These are phyloP conservation scores for Nycticryphes semicollaris DNA, from an alignment of 2,113 vertebrate species.

Conservation along the genomic window DNA sequence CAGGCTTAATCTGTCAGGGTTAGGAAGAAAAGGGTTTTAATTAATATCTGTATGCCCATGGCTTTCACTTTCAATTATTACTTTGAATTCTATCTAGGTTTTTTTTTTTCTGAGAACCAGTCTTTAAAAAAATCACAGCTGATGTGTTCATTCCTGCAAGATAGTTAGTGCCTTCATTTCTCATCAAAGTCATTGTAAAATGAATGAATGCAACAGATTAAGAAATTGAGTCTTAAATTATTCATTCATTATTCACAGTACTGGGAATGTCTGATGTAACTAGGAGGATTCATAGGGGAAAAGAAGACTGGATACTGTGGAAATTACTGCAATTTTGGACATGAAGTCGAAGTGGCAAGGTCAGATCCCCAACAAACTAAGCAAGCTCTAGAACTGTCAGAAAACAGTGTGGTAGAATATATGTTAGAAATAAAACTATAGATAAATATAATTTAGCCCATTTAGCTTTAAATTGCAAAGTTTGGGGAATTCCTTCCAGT, in stretches of 20 bases:
- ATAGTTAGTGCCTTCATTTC: constrained; percentile 14
- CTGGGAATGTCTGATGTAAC: not conserved
- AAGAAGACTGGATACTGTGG: not conserved
- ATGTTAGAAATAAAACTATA: not conserved
- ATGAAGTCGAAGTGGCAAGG: not conserved
- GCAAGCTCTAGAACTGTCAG: not conserved
- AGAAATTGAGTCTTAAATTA: constrained; percentile 59
- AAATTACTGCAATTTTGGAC: not conserved
- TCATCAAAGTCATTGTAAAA: constrained; percentile 43
- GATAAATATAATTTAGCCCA: not conserved
- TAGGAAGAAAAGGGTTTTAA: not conserved
- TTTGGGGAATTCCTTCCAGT: not conserved
- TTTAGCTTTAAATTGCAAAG: not conserved
- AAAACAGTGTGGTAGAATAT: not conserved
- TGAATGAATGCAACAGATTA: constrained; percentile 47
- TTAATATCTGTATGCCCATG: not conserved
- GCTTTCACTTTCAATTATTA: constrained; percentile 25
- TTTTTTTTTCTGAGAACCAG: not conserved
- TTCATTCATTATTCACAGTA: constrained; percentile 42
- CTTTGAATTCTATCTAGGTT: not conserved
- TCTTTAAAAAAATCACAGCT: not conserved
- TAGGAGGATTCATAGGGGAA: not conserved
- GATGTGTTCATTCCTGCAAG: not conserved
- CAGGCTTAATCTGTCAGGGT: not conserved
- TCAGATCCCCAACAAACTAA: not conserved